Percentiles rank a stretch among this genome's conserved stretches.
Evolutionary conservation across 1,140 invertebrate species (phyloP).

Genomic region (Calephelis virginiensis): DNA sequence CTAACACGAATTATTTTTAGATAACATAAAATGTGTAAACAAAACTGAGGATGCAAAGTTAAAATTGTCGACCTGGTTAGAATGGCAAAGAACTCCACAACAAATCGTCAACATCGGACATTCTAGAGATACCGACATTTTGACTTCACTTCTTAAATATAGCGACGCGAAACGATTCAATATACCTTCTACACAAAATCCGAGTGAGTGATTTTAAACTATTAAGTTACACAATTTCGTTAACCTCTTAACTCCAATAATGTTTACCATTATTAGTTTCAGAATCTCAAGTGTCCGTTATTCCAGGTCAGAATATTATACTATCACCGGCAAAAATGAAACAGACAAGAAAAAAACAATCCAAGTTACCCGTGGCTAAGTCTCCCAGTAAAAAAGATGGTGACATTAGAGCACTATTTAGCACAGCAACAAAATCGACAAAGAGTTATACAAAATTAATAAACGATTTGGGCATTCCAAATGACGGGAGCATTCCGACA

Average conservation of each 20-base stretch:
- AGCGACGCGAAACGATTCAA: slow-evolving; percentile 75
- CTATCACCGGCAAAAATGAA: slow-evolving; percentile 49
- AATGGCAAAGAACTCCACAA: slow-evolving; percentile 71
- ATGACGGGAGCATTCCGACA: slow-evolving; percentile 46
- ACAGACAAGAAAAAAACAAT: slow-evolving; percentile 52
- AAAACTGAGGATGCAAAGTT: slow-evolving; percentile 24
- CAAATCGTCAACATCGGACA: slow-evolving; percentile 58
- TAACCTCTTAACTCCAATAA: not conserved
- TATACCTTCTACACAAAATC: slow-evolving; percentile 51
- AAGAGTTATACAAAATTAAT: slow-evolving; percentile 65
- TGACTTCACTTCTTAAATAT: slow-evolving; percentile 64
- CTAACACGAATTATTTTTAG: slow-evolving; percentile 23
- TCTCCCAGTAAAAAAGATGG: slow-evolving; percentile 54
- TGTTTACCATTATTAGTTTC: slow-evolving; percentile 23
- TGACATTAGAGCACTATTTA: slow-evolving; percentile 73
- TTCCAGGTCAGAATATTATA: slow-evolving; percentile 31
- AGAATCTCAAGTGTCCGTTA: slow-evolving; percentile 41
- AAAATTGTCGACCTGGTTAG: slow-evolving; percentile 60
- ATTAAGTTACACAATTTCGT: too few relatives aligned
- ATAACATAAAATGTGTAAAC: slow-evolving; percentile 27
- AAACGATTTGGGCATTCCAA: slow-evolving; percentile 54
- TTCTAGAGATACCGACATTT: slow-evolving; percentile 64
- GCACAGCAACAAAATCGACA: slow-evolving; percentile 64
- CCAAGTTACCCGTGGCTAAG: slow-evolving; percentile 39
- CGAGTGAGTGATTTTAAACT: slow-evolving; percentile 38